Evolutionary conservation across 2,113 vertebrate species (phyloP).

Genomic region (Sturnus vulgaris): DNA sequence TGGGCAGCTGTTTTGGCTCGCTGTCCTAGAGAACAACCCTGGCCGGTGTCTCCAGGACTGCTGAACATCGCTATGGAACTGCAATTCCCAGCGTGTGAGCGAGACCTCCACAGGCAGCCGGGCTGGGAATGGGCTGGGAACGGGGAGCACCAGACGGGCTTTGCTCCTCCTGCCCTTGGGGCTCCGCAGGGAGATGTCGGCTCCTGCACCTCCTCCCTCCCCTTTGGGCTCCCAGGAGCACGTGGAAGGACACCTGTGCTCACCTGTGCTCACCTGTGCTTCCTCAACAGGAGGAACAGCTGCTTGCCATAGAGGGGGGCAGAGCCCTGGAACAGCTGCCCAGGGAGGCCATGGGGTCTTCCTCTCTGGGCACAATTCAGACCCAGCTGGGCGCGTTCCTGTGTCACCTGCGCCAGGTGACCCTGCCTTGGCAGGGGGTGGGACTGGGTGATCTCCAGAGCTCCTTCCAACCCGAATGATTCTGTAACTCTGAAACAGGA

Average conservation of each 20-base stretch:
- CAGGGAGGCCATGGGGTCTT: too few species aligned
- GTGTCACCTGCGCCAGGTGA: background rate
- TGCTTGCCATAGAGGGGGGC: background rate
- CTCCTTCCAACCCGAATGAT: too few species aligned
- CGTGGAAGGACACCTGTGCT: background rate
- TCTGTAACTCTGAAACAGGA: background rate
- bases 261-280: background rate
- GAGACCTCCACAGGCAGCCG: too few species aligned
- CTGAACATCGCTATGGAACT: accelerated
- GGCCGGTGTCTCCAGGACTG: background rate
- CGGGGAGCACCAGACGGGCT: accelerated
- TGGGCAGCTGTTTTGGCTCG: background rate
- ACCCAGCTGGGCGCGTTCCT: background rate
- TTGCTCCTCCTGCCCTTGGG: background rate
- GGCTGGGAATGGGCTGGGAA: too few species aligned
- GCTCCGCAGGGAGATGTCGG: too few species aligned
- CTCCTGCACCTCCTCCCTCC: accelerated
- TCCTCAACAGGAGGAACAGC: accelerated
- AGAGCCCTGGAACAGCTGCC: background rate
- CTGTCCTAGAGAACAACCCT: background rate
- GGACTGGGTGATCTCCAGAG: accelerated
- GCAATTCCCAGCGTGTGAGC: background rate
- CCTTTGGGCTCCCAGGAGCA: accelerated
- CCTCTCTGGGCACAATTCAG: background rate
- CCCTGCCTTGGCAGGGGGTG: background rate